Evolutionary conservation across 2,888 invertebrate genomes (phyloP), one percentile per base, ranked within the genome.

Genomic region (Drosophila pseudotakahashii): DNA sequence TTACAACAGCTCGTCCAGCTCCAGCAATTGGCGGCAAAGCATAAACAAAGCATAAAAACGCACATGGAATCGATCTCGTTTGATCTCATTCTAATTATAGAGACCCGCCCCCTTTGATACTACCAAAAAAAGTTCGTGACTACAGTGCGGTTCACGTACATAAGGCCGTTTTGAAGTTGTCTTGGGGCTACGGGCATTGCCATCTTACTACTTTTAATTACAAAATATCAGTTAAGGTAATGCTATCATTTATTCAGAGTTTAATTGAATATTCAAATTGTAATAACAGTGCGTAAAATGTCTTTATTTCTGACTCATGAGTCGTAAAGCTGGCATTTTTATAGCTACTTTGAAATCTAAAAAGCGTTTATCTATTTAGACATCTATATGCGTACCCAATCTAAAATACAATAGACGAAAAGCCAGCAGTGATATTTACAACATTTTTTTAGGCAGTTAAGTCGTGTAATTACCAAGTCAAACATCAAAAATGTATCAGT

Each of bases 1-100:
- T 88, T 83, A 88, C 82, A 85, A 82, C 78, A 82, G 42, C 48
- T 26, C 14, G 26, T 63, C 41, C 44, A 39, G 59, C 54, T 69
- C 41, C 53, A 75, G 52, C 73, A 73, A 62, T 70, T 70, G 66
- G 58, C 39, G 58, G 57, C 53, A 52, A 42, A 55, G 53, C 53
- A 54, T 55, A 55, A 44, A 59, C 42, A 57, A 60, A 64, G 59
- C 68, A 81, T 70, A 76, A 86, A 78, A 61, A 78, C 71, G 69
- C 36, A 13, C 45, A 48, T 58, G 50, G 50, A 58, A 51, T 30
- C 42, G 51, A 13, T 16, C 39, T 59, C 70, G 51, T 69, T 68
- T 69, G 58, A 58, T 68, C 59, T 70, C 36, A 52, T 70, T 59
- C 59, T 66, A 68, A 68, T 55, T 68, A 68, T 67, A 68, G 32